Evolutionary conservation across 2,797 vertebrate species (phyloP), one percentile per base, ranked within the genome.

Genomic region (Melanotaenia pygmaea): DNA sequence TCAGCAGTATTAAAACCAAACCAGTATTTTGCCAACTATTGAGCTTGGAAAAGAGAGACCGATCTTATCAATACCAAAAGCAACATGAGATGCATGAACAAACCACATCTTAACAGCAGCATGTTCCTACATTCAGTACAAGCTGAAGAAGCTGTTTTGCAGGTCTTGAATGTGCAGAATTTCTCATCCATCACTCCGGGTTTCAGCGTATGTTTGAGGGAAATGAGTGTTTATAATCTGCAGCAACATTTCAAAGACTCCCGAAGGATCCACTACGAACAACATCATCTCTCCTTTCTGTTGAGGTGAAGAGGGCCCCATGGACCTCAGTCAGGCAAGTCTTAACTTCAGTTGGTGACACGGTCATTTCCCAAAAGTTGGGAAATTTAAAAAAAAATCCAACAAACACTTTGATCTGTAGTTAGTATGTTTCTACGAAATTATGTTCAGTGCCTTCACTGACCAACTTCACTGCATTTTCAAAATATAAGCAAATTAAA

Each of bases 241-340:
- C 43, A 50, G 65, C 11, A 22, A 75, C 57, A 26, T 77, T 78
- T 79, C 53, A 77, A 77, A 76, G 50, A 35, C 40, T 0, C 4
- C 3, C 2, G 47, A 70, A 69, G 56, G 78, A 80, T 70, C 64
- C 59, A 16, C 70, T 13, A 1, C 66, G 45, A 54, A 28, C 58
- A 74, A 87, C 69, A 72, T 77, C 72, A 58, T 45, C 56, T 59
- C 54, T 22, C 65, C 70, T 77, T 87, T 80, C 85, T 81, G 78
- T 12, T 38, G 59, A 64, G 70, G 76, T 67, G 67, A 70, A 64
- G 67, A 83, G 67, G 71, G 59, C 24, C 71, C 47, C 47, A 16
- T 5, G 5, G 16, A 43, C 14, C 40, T 4, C 38, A 43, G 4
- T 12, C 37, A 38, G 40, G 14, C 14, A 43, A 16, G 40, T 16